Percentiles rank a stretch among this genome's conserved stretches.
These are phyloP conservation scores for Mycalesis mineus DNA, from an alignment of 2,888 invertebrate genomes.

Conservation along the genomic window DNA sequence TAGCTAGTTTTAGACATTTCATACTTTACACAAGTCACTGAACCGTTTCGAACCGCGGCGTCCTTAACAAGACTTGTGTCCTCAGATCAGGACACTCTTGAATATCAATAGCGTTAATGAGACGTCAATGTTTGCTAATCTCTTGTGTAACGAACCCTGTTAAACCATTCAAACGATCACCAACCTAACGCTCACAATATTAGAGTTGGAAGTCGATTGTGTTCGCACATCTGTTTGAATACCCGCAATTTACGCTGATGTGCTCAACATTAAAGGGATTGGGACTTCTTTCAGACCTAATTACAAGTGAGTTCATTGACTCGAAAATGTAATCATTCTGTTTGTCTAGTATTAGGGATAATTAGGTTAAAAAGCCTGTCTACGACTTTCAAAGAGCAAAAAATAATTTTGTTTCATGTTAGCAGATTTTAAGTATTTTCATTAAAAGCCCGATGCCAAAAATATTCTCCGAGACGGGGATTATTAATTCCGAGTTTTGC, in stretches of 20 bases:
- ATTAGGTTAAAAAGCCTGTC: background rate
- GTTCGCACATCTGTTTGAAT: background rate
- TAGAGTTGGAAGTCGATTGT: background rate
- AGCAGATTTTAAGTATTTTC: too few species aligned
- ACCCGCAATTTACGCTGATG: constrained; percentile 6
- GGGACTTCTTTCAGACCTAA: constrained; percentile 6
- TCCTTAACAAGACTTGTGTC: constrained; percentile 1
- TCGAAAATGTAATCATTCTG: background rate
- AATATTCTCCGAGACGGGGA: too few species aligned
- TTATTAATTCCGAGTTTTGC: too few species aligned
- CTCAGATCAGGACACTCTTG: constrained; percentile 6
- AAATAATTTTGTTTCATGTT: background rate
- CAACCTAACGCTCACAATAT: background rate
- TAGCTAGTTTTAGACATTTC: background rate
- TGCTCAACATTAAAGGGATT: background rate
- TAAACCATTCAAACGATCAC: background rate
- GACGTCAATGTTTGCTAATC: constrained; percentile 21
- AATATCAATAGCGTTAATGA: constrained; percentile 19
- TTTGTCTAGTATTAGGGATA: background rate
- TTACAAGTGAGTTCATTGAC: constrained; percentile 2
- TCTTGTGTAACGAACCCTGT: constrained; percentile 8
- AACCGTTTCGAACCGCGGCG: background rate
- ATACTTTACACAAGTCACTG: background rate
- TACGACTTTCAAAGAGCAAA: background rate
- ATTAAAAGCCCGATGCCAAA: too few species aligned